Evolutionary conservation across 92 coral and sea anemone genomes (phyloP), one percentile per base, ranked within the genome.

Genomic region (Pocillopora grandis): DNA sequence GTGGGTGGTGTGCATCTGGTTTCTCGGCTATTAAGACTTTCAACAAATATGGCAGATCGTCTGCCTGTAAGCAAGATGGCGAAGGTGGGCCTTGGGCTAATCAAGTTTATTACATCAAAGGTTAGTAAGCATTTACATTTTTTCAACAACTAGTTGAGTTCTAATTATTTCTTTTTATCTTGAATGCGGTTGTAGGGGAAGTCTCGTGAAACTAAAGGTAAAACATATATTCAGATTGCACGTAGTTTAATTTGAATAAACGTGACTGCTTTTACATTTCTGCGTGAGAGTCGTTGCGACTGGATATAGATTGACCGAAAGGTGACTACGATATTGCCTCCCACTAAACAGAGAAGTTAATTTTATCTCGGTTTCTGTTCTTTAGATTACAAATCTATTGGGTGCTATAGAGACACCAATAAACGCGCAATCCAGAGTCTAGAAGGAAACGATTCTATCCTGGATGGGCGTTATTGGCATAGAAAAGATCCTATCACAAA

Each of bases 51-150:
- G 86, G 86, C 7, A 21, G n/a, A 71, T 82, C 86, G 21, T 37
- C 78, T 35, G 86, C 78, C 33, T 82, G 86, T n/a, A 71, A 16
- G 79, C 10, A 49, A 1, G 86, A 82, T 42, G 86, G 86, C 2
- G 37, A 71, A 82, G 86, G 86, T n/a, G 85, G 85, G 42, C 76
- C 76, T 10, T 80, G 85, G 85, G 85, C 85, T 6, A 80, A 80
- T 80, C 76, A 80, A 58, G 78, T 80, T 2, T 80, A 80, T 80
- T 18, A 80, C 56, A 80, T 80, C 17, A 65, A 3, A 79, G 83
- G 83, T 79, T 31, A 48, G 79, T 2, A 18, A 11, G 2, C 52
- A 42, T 42, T 42, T 42, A 42, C 52, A 42, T 42, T 42, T 42
- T 27, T 27, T 27, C 31, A 1, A 27, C 1, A 27, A 27, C 1